phyloP scores from a whole-genome alignment of 2,113 vertebrate genomes.

The Verasper variegatus region DNA sequence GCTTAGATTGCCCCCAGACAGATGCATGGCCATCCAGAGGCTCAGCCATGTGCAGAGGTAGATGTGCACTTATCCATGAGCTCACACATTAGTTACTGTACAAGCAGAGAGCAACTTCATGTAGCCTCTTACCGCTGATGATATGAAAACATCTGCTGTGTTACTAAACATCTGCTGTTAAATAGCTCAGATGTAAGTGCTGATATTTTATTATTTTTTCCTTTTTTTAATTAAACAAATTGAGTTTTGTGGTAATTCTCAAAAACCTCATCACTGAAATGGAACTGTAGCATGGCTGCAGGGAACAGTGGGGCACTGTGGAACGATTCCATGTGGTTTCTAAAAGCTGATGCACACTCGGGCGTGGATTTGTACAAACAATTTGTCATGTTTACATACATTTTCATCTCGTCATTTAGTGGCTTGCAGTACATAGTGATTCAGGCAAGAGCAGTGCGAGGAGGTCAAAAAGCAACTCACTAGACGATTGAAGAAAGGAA shows the following conservation, averaged over 20 bases:
- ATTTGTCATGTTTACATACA: slow-evolving; percentile 23
- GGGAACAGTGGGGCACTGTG: neutral
- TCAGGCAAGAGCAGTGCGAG: neutral
- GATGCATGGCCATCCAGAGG: slow-evolving; percentile 40
- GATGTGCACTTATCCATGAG: slow-evolving; percentile 27
- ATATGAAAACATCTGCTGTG: slow-evolving; percentile 42
- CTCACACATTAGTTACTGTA: slow-evolving; percentile 35
- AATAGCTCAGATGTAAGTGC: slow-evolving; percentile 27
- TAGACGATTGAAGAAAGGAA: neutral
- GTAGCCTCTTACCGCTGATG: slow-evolving; percentile 21
- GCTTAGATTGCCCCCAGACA: slow-evolving; percentile 42
- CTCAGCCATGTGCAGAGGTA: slow-evolving; percentile 29
- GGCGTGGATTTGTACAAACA: slow-evolving; percentile 16
- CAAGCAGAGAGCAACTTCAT: neutral
- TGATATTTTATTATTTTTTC: slow-evolving; percentile 20
- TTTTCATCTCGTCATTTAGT: slow-evolving; percentile 42
- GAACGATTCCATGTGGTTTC: slow-evolving; percentile 1
- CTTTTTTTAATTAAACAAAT: slow-evolving; percentile 18
- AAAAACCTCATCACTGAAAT: neutral
- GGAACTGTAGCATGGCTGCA: neutral
- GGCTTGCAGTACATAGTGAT: slow-evolving; percentile 21
- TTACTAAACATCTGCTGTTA: slow-evolving; percentile 51
- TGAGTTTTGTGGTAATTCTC: neutral
- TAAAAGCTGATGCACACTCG: slow-evolving; percentile 17
- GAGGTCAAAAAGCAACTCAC: neutral